A percentile compares a stretch with the other conserved stretches of the same genome.
phyloP scores from a whole-genome alignment of 2,113 vertebrate species.

The Cyprinodon tularosa region DNA sequence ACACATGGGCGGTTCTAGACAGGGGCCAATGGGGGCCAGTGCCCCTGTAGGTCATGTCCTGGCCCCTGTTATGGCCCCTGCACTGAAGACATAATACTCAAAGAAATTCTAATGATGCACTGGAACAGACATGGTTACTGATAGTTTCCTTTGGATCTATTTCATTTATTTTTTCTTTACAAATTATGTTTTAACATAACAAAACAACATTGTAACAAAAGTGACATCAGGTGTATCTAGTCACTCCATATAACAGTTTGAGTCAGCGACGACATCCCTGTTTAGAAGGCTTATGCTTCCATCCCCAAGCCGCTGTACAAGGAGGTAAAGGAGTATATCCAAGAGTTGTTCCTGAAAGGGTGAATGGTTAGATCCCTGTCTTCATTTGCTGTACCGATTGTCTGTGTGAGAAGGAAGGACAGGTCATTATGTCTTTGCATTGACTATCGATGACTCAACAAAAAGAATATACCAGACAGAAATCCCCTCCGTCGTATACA shows the following conservation, averaged over 20 bases:
- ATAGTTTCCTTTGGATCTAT: no score
- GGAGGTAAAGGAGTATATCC: conserved; percentile 12
- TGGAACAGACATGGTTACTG: no score
- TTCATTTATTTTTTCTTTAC: no score
- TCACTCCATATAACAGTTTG: conserved; percentile 16
- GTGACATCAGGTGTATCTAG: background rate
- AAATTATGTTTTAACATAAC: no score
- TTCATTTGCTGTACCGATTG: no score
- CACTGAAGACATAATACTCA: no score
- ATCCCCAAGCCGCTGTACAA: conserved; percentile 24
- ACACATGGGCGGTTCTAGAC: no score
- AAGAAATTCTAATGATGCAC: no score
- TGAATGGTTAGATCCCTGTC: background rate
- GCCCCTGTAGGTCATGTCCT: no score
- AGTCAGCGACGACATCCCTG: conserved; percentile 25
- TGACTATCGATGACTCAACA: conserved; percentile 1
- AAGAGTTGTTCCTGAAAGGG: conserved; percentile 1
- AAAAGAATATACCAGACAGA: conserved; percentile 6
- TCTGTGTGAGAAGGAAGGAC: no score
- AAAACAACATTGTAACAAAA: background rate
- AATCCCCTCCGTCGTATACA: conserved; percentile 13
- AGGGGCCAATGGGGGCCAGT: no score
- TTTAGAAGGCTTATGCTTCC: conserved; percentile 20
- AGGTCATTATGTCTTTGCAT: background rate
- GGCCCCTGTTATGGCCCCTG: no score